phyloP scores from a whole-genome alignment of 2,797 vertebrate species.

The Poecilia velifera region DNA sequence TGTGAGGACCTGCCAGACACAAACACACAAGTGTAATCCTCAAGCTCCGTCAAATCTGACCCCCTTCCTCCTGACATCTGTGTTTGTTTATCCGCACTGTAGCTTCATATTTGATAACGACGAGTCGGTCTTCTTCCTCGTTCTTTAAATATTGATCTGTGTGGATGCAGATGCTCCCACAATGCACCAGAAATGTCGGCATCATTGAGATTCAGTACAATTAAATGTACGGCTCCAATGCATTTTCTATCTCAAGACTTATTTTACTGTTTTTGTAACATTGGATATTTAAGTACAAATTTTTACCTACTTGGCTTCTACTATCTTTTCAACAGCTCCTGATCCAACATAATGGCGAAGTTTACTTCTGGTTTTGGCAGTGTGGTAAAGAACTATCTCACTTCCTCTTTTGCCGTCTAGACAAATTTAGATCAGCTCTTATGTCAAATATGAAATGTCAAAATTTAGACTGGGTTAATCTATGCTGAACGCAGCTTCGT shows the following conservation, averaged over 20 bases:
- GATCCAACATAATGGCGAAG: not conserved
- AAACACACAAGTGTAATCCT: constrained; percentile 24
- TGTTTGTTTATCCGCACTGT: constrained; percentile 26
- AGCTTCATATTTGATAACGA: constrained; percentile 26
- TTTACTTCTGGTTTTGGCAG: not conserved
- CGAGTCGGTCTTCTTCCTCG: constrained; percentile 9
- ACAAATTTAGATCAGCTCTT: not conserved
- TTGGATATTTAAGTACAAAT: not conserved
- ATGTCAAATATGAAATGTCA: not conserved
- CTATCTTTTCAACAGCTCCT: not conserved
- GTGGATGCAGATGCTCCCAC: constrained; percentile 44
- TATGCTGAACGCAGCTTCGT: not conserved
- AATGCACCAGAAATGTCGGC: constrained; percentile 10
- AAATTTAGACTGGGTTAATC: not conserved
- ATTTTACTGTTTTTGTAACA: not conserved
- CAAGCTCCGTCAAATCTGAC: constrained; percentile 37
- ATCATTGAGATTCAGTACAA: not conserved
- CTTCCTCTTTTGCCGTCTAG: not conserved
- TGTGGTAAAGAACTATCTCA: not conserved
- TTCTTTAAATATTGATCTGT: constrained; percentile 42
- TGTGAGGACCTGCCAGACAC: constrained; percentile 15
- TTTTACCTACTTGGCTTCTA: not conserved
- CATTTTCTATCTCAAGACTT: not conserved
- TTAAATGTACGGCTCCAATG: not conserved
- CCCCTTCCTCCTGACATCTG: constrained; percentile 46